Conservation (phyloP, 2,113 vertebrate genomes). For the Xiphophorus maculatus region DNA sequence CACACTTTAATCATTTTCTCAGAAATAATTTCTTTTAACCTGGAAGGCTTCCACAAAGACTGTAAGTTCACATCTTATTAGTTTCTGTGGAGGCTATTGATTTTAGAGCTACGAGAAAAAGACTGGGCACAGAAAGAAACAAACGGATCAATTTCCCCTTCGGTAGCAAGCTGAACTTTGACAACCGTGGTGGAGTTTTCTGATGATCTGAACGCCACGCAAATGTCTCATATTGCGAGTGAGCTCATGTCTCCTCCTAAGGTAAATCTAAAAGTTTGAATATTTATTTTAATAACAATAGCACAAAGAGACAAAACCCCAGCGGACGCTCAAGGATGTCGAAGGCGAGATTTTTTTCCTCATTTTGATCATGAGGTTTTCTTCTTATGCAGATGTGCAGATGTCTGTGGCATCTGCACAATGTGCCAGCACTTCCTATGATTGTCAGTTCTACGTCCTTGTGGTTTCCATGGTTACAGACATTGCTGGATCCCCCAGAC, state of each 20-base stretch:
- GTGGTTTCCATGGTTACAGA: conserved; percentile 72
- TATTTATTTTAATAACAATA: background rate
- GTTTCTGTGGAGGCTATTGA: conserved; percentile 6
- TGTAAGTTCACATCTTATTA: background rate
- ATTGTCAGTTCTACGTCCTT: conserved; percentile 38
- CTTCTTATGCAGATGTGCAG: background rate
- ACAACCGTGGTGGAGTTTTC: background rate
- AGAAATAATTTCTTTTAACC: background rate
- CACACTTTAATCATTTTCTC: background rate
- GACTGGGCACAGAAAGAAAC: conserved; percentile 9
- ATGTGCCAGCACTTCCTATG: conserved; percentile 26
- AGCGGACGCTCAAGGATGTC: background rate
- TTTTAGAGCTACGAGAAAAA: conserved; percentile 11
- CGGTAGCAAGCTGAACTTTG: conserved; percentile 19
- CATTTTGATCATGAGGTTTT: conserved; percentile 34
- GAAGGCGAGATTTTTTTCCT: conserved; percentile 4
- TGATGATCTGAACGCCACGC: background rate
- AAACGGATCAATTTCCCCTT: conserved; percentile 40
- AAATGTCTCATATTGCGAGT: background rate
- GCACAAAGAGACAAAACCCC: background rate
- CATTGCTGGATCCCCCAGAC: conserved; percentile 38
- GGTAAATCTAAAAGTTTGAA: background rate
- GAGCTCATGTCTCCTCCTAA: background rate
- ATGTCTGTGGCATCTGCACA: conserved; percentile 14
- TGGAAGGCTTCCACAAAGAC: background rate